phyloP scores from a whole-genome alignment of 1,140 invertebrate genomes.

The Saccostrea cuccullata region DNA sequence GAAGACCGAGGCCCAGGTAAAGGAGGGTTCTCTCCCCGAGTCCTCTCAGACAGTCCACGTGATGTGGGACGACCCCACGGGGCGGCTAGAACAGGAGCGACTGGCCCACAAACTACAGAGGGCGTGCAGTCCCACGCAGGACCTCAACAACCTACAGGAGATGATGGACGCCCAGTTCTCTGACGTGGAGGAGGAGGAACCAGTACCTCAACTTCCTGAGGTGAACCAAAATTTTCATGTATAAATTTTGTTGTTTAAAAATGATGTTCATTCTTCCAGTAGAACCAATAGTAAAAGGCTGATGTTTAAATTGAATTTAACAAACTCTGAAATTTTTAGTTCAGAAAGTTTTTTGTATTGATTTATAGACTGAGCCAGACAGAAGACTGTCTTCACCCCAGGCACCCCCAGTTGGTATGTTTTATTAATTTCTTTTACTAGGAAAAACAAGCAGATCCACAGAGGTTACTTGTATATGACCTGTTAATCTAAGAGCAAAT shows the following conservation, averaged over 20 bases:
- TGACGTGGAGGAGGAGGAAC: conserved; percentile 48
- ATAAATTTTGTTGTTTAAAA: no score
- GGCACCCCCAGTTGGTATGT: not conserved
- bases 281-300: no score
- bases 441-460: not conserved
- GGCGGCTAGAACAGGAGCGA: conserved; percentile 67
- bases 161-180: conserved; percentile 57
- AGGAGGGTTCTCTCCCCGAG: conserved; percentile 56
- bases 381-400: not conserved
- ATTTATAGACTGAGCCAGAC: not conserved
- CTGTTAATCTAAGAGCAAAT: no score
- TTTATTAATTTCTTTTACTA: not conserved
- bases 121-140: conserved; percentile 63
- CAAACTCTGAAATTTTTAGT: no score
- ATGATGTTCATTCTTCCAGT: no score
- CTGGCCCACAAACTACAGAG: conserved; percentile 66
- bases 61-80: conserved; percentile 79
- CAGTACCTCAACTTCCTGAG: not conserved
- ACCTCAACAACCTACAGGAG: conserved; percentile 19
- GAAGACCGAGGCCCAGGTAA: conserved; percentile 30
- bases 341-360: not conserved
- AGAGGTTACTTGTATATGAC: no score
- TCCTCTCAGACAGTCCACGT: conserved; percentile 76
- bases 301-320: no score
- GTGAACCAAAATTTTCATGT: not conserved